A percentile compares a stretch with the other conserved stretches of the same genome.
phyloP scores from a whole-genome alignment of 2,888 invertebrate genomes.

The Lobophora halterata region DNA sequence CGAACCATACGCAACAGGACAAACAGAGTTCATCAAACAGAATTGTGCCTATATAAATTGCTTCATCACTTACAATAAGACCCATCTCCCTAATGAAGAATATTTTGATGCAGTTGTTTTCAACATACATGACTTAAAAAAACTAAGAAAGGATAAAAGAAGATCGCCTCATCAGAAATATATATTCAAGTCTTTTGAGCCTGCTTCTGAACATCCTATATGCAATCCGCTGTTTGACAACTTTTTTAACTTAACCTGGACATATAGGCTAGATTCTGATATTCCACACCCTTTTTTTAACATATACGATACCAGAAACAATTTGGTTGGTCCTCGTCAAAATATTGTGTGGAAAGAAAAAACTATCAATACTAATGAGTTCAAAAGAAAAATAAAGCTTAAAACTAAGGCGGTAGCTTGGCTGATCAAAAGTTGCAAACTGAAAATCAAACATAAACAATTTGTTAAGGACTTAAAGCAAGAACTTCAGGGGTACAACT shows the following conservation, averaged over 20 bases:
- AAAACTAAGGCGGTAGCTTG: conserved; percentile 62
- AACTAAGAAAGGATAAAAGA: conserved; percentile 34
- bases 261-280: conserved; percentile 63
- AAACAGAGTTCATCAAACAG: conserved; percentile 54
- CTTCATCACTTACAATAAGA: conserved; percentile 57
- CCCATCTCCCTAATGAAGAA: conserved; percentile 40
- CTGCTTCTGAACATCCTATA: conserved; percentile 51
- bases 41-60: conserved; percentile 63
- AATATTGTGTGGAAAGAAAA: conserved; percentile 47
- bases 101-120: conserved; percentile 64
- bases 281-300: conserved; percentile 58
- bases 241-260: conserved; percentile 74
- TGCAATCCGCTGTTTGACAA: conserved; percentile 54
- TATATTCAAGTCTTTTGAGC: conserved; percentile 58
- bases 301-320: conserved; percentile 43
- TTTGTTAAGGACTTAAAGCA: conserved; percentile 47
- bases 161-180: conserved; percentile 56
- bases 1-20: conserved; percentile 42
- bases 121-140: conserved; percentile 45
- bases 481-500: conserved; percentile 56
- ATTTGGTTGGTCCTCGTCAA: conserved; percentile 50
- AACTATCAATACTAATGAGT: conserved; percentile 41
- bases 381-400: conserved; percentile 31
- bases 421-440: conserved; percentile 53
- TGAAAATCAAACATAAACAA: conserved; percentile 47